Evolutionary conservation across 2,113 vertebrate species (phyloP), one percentile per base, ranked within the genome.

Genomic region (Plecotus auritus): DNA sequence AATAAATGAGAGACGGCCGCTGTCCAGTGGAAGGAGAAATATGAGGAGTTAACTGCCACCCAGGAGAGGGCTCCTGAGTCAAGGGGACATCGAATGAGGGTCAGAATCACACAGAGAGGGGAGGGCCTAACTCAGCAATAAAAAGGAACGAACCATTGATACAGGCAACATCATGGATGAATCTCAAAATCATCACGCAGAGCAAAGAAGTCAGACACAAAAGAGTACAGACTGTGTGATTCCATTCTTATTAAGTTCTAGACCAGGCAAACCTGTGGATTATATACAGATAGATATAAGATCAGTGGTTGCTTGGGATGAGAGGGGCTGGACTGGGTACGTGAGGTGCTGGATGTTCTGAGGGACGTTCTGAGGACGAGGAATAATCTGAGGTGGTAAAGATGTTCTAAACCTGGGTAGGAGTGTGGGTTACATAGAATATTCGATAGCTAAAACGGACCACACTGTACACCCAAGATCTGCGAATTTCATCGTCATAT

Each of bases 401-500:
- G 51, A 70, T 51, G 17, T 54, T 45, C 54, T 22, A 51, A 76
- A 78, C 3, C 40, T 81, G 26, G 30, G 26, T 51, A 51, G 14
- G 49, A 67, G 18, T 64, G 40, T 85, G 73, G 23, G 35, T 74
- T 72, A 86, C 4, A 0, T 10, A 85, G 73, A 64, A 49, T 23
- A 30, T 72, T n/a, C 7, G 4, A 16, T 56, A 81, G 18, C 30
- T 72, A 67, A 76, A 89, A 40, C 9, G 49, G 9, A 82, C 45
- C 26, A 51, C 37, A 74, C 49, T 20, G 17, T 74, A 77, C 0
- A 28, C 14, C 42, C 8, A 47, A 56, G 20, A 49, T 59, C 70
- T 91, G 23, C 88, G 66, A 69, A 64, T 76, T 85, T 93, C 47
- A 88, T n/a, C n/a, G n/a, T n/a, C 42, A n/a, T 23, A 13, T 47